phyloP scores from a whole-genome alignment of 2,797 vertebrate genomes.

The Semaprochilodus insignis region DNA sequence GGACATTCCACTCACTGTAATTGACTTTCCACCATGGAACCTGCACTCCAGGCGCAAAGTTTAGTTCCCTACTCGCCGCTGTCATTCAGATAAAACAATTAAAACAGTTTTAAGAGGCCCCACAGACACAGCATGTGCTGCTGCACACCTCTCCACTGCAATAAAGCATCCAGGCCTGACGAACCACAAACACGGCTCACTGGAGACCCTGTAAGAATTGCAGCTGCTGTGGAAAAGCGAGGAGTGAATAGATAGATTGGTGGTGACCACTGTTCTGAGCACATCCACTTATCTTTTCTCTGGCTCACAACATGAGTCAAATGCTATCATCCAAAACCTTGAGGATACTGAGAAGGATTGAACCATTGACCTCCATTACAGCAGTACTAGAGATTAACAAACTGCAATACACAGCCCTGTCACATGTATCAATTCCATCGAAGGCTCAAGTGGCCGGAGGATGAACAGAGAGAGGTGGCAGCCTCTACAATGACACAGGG shows the following conservation, averaged over 20 bases:
- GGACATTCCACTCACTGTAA: constrained; percentile 80
- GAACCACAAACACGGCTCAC: constrained; percentile 26
- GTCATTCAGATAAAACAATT: constrained; percentile 78
- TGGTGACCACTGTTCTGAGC: constrained; percentile 27
- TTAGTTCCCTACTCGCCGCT: constrained; percentile 75
- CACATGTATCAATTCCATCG: constrained; percentile 57
- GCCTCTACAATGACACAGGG: constrained; percentile 30
- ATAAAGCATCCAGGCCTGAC: constrained; percentile 61
- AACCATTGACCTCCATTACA: constrained; percentile 57
- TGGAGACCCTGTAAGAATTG: background rate
- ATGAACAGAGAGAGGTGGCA: constrained; percentile 43
- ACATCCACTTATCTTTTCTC: constrained; percentile 37
- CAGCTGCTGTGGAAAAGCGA: background rate
- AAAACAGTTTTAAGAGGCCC: constrained; percentile 64
- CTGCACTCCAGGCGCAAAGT: constrained; percentile 76
- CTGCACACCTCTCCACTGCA: constrained; percentile 54
- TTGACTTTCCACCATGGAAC: constrained; percentile 81
- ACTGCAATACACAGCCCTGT: constrained; percentile 55
- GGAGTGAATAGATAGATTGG: background rate
- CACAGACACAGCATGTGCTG: constrained; percentile 41
- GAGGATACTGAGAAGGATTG: constrained; percentile 50
- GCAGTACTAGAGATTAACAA: constrained; percentile 42
- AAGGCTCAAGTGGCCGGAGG: constrained; percentile 59
- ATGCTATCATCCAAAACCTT: constrained; percentile 54
- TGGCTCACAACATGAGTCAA: constrained; percentile 50